Conservation (phyloP, 2,113 vertebrate species). For the Grammomys surdaster region DNA sequence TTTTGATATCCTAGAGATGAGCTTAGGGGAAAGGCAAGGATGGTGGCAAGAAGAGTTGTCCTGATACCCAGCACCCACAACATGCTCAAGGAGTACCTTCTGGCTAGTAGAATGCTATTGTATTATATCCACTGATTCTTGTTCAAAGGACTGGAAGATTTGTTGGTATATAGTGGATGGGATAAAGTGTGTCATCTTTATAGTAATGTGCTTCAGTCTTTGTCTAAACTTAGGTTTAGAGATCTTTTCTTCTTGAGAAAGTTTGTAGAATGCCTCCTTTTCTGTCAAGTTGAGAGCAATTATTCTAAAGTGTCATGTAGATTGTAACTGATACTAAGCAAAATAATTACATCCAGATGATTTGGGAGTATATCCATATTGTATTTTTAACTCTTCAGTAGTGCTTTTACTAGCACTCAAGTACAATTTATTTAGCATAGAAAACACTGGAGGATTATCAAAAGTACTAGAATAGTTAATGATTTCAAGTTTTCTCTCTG, state of each 20-base stretch:
- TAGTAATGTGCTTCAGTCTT: conserved; percentile 20
- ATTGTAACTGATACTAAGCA: conserved; percentile 48
- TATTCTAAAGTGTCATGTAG: background rate
- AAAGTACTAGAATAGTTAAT: conserved; percentile 34
- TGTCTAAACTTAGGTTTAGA: background rate
- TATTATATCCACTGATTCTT: no score
- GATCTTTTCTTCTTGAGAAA: background rate
- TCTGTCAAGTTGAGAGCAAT: background rate
- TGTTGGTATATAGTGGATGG: background rate
- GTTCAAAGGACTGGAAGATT: background rate
- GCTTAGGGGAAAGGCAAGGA: background rate
- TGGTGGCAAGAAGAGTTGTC: background rate
- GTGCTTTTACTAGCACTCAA: conserved; percentile 30
- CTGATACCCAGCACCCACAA: background rate
- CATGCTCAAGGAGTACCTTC: background rate
- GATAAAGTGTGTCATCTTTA: background rate
- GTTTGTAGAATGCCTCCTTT: background rate
- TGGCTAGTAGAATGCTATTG: background rate
- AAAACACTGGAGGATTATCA: conserved; percentile 35
- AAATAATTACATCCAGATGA: background rate
- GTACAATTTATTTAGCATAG: conserved; percentile 30
- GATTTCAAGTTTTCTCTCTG: conserved; percentile 49
- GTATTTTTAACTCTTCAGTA: background rate
- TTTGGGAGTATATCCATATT: conserved; percentile 1
- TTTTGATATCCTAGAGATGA: background rate